Conservation (phyloP, 2,888 invertebrate species). For the Pachycephus smyrnensis region DNA sequence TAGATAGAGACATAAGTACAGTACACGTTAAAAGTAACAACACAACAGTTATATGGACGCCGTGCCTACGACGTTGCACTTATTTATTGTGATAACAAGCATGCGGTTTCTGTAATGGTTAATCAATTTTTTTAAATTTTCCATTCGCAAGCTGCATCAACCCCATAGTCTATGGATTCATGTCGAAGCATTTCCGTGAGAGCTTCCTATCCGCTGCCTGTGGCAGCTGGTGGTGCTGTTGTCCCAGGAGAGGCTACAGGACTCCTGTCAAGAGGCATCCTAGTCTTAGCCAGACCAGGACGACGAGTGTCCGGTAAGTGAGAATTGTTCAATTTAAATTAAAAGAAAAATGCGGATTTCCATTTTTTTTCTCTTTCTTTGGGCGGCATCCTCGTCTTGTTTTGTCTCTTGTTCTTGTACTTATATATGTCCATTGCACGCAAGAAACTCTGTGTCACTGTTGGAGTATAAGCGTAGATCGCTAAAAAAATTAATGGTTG, state of each 20-base stretch:
- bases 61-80: neutral
- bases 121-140: constrained; percentile 22
- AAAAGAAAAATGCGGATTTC: neutral
- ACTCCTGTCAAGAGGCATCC: constrained; percentile 58
- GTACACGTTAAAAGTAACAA: neutral
- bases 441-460: neutral
- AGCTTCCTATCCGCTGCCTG: constrained; percentile 71
- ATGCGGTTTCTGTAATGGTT: no score
- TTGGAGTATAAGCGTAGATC: neutral
- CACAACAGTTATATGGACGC: neutral
- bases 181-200: constrained; percentile 78
- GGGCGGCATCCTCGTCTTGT: neutral
- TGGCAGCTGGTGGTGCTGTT: constrained; percentile 59
- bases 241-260: constrained; percentile 49
- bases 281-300: constrained; percentile 65
- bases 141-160: constrained; percentile 73
- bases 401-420: constrained; percentile 1
- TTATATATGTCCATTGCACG: neutral
- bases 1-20: neutral
- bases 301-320: constrained; percentile 62
- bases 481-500: neutral
- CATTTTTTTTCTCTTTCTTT: neutral
- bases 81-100: no score
- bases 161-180: constrained; percentile 80
- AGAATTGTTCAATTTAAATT: constrained; percentile 6